Evolutionary conservation across 1,140 invertebrate genomes (phyloP).

Genomic region (Anastrepha obliqua): DNA sequence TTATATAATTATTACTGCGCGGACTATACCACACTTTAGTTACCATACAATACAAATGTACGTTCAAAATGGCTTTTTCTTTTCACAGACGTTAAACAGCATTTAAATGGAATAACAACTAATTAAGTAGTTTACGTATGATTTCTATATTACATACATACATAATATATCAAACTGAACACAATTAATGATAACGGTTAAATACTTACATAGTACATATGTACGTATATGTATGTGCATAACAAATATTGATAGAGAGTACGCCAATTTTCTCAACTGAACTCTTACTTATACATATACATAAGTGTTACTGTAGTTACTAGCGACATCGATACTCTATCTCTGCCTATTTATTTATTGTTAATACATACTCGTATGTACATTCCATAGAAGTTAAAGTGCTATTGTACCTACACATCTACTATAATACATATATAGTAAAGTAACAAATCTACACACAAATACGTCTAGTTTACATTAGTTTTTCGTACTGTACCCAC

Average conservation of each 20-base stretch:
- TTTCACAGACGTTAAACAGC: too few species aligned
- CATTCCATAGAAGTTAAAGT: slow-evolving; percentile 37
- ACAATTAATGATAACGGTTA: too few species aligned
- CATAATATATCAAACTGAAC: not conserved
- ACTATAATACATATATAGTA: slow-evolving; percentile 9
- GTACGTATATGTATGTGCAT: not conserved
- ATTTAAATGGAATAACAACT: not conserved
- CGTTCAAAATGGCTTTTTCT: too few species aligned
- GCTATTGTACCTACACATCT: slow-evolving; percentile 47
- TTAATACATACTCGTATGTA: slow-evolving; percentile 17
- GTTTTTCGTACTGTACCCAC: slow-evolving; percentile 47
- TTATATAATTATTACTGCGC: slow-evolving; percentile 36
- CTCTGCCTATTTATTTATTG: slow-evolving; percentile 36
- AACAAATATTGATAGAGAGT: not conserved
- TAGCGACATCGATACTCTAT: slow-evolving; percentile 44
- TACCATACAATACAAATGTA: not conserved
- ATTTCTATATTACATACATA: not conserved
- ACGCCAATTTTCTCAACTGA: not conserved
- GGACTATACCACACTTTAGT: not conserved
- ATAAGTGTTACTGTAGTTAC: slow-evolving; percentile 25
- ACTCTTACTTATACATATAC: not conserved
- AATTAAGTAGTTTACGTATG: not conserved
- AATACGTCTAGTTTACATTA: slow-evolving; percentile 22
- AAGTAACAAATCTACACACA: slow-evolving; percentile 40
- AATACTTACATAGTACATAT: slow-evolving; percentile 1